These are phyloP conservation scores for Lasioglossum morio DNA, from an alignment of 2,888 invertebrate genomes.

Conservation along the genomic window DNA sequence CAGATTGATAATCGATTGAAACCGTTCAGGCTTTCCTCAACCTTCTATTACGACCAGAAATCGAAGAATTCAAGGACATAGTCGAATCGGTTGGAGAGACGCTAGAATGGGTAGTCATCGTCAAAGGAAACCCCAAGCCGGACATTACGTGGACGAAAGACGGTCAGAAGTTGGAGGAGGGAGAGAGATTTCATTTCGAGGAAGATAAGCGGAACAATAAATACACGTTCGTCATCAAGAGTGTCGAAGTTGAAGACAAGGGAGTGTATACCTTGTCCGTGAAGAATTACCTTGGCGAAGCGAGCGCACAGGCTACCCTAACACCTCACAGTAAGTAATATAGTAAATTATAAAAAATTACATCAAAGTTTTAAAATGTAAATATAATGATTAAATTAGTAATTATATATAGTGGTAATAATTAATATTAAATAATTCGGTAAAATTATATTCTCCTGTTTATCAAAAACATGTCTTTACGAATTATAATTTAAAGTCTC, in stretches of 20 bases:
- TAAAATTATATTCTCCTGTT: no score
- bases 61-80: slow-evolving; percentile 91
- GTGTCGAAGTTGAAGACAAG: slow-evolving; percentile 89
- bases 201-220: slow-evolving; percentile 88
- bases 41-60: slow-evolving; percentile 91
- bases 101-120: slow-evolving; percentile 91
- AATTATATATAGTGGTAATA: no score
- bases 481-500: no score
- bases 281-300: slow-evolving; percentile 91
- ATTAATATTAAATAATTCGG: no score
- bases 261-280: slow-evolving; percentile 93
- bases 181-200: slow-evolving; percentile 86
- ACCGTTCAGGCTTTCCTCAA: slow-evolving; percentile 88
- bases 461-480: no score
- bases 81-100: slow-evolving; percentile 91
- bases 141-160: slow-evolving; percentile 93
- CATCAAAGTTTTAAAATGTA: no score
- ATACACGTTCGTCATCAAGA: slow-evolving; percentile 90
- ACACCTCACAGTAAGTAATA: slow-evolving; percentile 89
- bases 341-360: no score
- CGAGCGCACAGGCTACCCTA: slow-evolving; percentile 89
- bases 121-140: slow-evolving; percentile 96
- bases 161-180: slow-evolving; percentile 87
- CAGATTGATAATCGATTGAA: neutral
- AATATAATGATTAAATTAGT: no score